Base-by-base conservation (phyloP, 1,140 invertebrate species). In the Probaryconus sp. region DNA sequence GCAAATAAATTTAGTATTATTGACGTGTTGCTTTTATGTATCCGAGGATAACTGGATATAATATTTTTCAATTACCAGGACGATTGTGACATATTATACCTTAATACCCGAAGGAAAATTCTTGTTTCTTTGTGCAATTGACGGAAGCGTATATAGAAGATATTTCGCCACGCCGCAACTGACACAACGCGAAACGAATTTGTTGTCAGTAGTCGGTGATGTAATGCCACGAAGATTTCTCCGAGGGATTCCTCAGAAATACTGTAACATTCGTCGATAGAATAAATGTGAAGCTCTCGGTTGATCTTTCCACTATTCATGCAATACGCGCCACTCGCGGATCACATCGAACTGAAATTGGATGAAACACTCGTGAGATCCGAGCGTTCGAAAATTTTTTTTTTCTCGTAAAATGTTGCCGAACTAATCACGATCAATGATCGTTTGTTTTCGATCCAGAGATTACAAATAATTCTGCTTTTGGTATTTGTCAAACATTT, bases 171-270 rank as follows among this genome's bases (percentile, higher is more conserved):
- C 65, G 48, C 37, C 72, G 55, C 38, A 47, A 72, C 51, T 75
- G 78, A 77, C 77, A 76, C 75, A 82, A 84, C 83, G 78, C 68
- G 77, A 81, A 84, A 85, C 77, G 79, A 85, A 83, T 83, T 82
- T 78, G 72, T 81, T 83, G 81, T 77, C 63, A 73, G 75, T 47
- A 67, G 74, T 58, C 3, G 67, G 63, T 76, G 72, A 78, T 76
- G 68, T 69, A 78, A 78, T 18, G 77, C 73, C 45, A 47, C 37
- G 69, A 78, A 78, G 77, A 78, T 78, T 78, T 78, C 77, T 78
- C 77, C 69, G 69, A 78, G 77, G 73, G 55, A 78, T 74, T 77
- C 64, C 42, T 40, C 45, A 13, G 28, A 64, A 70, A 71, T 58
- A 60, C 43, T 64, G 65, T 73, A 63, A 68, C 64, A 53, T 70